phyloP scores from a whole-genome alignment of 1,140 invertebrate genomes.

The Triops longicaudatus region DNA sequence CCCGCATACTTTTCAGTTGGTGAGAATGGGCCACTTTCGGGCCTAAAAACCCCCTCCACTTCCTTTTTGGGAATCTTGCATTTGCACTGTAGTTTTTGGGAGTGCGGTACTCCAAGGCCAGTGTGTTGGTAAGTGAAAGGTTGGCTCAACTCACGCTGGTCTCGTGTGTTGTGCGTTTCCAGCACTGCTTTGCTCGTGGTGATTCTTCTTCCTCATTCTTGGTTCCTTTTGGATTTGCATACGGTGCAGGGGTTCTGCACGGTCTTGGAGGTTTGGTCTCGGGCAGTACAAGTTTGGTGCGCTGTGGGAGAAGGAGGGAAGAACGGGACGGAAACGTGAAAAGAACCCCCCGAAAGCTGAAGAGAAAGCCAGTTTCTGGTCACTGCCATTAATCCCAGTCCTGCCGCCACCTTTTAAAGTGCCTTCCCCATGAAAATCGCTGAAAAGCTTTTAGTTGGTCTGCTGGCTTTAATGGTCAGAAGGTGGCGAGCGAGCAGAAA shows the following conservation, averaged over 20 bases:
- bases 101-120: neutral
- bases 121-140: neutral
- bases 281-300: neutral
- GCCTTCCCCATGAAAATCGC: neutral
- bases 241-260: neutral
- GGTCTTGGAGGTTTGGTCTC: neutral
- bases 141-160: neutral
- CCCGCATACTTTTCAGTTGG: neutral
- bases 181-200: neutral
- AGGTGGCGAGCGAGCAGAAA: conserved; percentile 5
- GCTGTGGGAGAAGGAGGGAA: neutral
- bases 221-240: neutral
- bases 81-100: neutral
- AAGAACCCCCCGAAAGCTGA: neutral
- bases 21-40: neutral
- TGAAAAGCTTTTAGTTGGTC: neutral
- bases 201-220: neutral
- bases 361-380: conserved; percentile 13
- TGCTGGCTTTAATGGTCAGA: neutral
- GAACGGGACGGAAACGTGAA: neutral
- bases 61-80: neutral
- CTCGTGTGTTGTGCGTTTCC: neutral
- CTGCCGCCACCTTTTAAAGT: neutral
- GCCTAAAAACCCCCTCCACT: neutral
- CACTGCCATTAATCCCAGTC: conserved; percentile 2